phyloP scores from a whole-genome alignment of 2,113 vertebrate species.

The Eptatretus burgeri region DNA sequence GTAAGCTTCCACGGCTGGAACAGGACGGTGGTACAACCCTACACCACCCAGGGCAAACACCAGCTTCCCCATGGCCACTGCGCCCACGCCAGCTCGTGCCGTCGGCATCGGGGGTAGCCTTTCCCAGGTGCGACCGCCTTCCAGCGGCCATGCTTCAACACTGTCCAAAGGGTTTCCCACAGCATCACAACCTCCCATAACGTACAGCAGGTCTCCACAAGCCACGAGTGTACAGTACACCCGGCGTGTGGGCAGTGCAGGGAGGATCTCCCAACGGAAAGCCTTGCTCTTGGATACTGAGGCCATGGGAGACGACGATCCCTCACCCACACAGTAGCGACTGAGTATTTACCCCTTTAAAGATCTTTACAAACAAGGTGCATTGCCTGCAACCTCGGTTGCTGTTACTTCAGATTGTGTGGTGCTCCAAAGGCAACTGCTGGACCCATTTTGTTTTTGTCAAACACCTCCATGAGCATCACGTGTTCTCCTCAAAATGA shows the following conservation, averaged over 20 bases:
- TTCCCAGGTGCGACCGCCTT: constrained; percentile 47
- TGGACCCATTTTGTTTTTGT: too few relatives aligned
- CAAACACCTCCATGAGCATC: too few relatives aligned
- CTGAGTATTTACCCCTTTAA: background rate
- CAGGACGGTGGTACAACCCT: constrained; percentile 41
- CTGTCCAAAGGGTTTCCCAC: constrained; percentile 33
- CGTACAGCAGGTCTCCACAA: constrained; percentile 51
- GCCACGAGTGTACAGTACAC: constrained; percentile 62
- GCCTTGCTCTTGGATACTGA: constrained; percentile 28
- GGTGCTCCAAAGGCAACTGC: too few relatives aligned
- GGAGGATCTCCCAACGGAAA: constrained; percentile 68
- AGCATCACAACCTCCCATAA: constrained; percentile 63
- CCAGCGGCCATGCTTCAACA: constrained; percentile 51
- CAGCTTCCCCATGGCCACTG: constrained; percentile 49
- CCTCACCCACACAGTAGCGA: background rate
- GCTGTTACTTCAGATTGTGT: too few relatives aligned
- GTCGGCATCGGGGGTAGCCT: constrained; percentile 46
- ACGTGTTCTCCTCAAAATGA: too few relatives aligned
- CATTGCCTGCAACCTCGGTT: too few relatives aligned
- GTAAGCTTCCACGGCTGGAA: constrained; percentile 71
- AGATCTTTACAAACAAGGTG: too few relatives aligned
- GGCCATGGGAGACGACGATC: background rate
- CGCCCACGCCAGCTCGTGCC: constrained; percentile 45
- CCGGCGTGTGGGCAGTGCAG: constrained; percentile 37
- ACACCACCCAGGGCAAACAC: constrained; percentile 73